Conservation (phyloP, 2,888 invertebrate species). For the Andrena flavipes region DNA sequence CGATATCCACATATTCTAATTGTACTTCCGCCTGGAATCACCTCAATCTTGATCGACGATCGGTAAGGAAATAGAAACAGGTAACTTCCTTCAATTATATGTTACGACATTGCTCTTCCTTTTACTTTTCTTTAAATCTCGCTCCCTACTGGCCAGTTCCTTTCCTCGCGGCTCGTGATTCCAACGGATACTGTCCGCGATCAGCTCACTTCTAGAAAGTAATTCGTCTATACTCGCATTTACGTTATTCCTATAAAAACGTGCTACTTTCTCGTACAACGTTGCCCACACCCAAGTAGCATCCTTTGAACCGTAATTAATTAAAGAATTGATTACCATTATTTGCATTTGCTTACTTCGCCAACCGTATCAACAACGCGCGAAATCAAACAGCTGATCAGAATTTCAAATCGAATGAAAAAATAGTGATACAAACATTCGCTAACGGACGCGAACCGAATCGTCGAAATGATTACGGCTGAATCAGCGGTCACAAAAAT, state of each 20-base stretch:
- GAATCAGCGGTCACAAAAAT: neutral
- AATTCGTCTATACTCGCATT: constrained; percentile 4
- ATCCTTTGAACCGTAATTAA: neutral
- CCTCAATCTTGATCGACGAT: constrained; percentile 46
- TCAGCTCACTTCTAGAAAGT: constrained; percentile 21
- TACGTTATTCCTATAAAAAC: neutral
- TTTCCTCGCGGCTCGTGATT: constrained; percentile 11
- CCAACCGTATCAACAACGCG: neutral
- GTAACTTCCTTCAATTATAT: constrained; percentile 16
- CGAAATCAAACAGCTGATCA: neutral
- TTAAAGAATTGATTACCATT: neutral
- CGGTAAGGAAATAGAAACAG: constrained; percentile 46
- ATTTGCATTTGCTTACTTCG: neutral
- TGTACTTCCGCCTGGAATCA: constrained; percentile 4
- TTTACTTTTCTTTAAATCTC: constrained; percentile 4
- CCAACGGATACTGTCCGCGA: constrained; percentile 32
- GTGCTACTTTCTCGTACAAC: neutral
- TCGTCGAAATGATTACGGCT: neutral
- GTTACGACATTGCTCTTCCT: neutral
- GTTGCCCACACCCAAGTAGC: neutral
- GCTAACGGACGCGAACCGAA: neutral
- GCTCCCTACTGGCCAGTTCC: neutral
- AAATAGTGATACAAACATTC: neutral
- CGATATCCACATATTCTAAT: neutral
- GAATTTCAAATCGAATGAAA: neutral